phyloP scores from a whole-genome alignment of 2,113 vertebrate species.

The Gopherus evgoodei region DNA sequence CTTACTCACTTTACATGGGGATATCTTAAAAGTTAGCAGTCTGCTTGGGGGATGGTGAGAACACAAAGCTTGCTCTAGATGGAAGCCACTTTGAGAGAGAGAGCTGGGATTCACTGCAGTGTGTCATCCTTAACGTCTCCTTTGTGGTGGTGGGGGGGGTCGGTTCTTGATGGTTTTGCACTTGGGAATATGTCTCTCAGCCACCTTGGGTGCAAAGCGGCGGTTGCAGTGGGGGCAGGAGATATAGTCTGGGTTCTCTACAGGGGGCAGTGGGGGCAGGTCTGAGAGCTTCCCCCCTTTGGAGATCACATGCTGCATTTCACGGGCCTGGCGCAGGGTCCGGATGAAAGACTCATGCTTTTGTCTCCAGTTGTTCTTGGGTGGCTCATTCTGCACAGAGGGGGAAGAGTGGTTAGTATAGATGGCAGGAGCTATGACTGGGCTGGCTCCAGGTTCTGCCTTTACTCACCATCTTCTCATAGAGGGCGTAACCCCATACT shows the following conservation, averaged over 20 bases:
- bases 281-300: constrained; percentile 65
- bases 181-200: constrained; percentile 82
- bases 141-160: constrained; percentile 73
- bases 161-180: constrained; percentile 81
- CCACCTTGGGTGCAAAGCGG: constrained; percentile 78
- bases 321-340: constrained; percentile 67
- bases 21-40: not conserved
- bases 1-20: not conserved
- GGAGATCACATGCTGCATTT: constrained; percentile 69
- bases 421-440: not conserved
- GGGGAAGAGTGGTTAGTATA: constrained; percentile 23
- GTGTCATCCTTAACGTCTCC: constrained; percentile 23
- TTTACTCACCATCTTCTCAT: not conserved
- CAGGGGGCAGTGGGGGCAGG: constrained; percentile 58
- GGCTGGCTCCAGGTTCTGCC: not conserved
- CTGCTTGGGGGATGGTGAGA: not conserved
- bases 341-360: constrained; percentile 79
- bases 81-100: not conserved
- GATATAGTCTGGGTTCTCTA: constrained; percentile 77
- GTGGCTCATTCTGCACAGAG: constrained; percentile 51
- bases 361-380: constrained; percentile 76
- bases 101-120: not conserved
- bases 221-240: constrained; percentile 82
- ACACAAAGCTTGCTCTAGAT: not conserved
- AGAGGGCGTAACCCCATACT: not conserved